Evolutionary conservation across 2,113 vertebrate species (phyloP), one percentile per base, ranked within the genome.

Genomic region (Lucifuga dentata): DNA sequence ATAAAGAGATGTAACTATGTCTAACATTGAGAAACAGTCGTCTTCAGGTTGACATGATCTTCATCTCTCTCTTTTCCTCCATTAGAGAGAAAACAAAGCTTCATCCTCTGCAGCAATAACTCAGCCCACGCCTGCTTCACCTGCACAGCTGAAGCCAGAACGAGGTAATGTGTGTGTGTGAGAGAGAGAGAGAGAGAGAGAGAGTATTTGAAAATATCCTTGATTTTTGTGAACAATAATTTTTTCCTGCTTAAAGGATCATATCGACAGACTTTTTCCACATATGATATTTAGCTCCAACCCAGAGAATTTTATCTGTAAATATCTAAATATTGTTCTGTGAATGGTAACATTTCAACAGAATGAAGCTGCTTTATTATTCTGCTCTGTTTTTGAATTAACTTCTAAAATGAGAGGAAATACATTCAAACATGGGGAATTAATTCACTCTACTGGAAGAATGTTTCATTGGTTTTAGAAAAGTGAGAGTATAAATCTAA

Each of bases 81-180:
- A 16, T 38, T 55, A 83, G 68, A 69, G 29, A 44, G n/a, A 72
- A 79, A 67, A 51, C 49, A 2, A 36, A 63, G 51, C 38, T 23
- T 15, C 19, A 33, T 29, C 29, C 12, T 41, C 53, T 36, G 29
- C 26, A 43, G 57, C 73, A 9, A 53, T 66, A 49, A 7, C 69
- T 50, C 23, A 61, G 68, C 52, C 51, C 32, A 48, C 52, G 19
- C 39, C 57, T 38, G 58, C 61, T 77, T 72, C 3, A n/a, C 40
- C 79, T 65, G 56, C 72, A 44, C 57, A 57, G 41, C 80, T 77
- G 44, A 64, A 33, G 32, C 52, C 29, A 35, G 50, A 53, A 48
- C 44, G 59, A 81, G 66, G 79, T 87, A 41, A 48, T 21, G 41
- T 44, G 41, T 20, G n/a, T 44, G 41, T 44, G 41, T 10, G 41